Evolutionary conservation across 2,888 invertebrate species (phyloP), one percentile per base, ranked within the genome.

Genomic region (Caenorhabditis sp.): DNA sequence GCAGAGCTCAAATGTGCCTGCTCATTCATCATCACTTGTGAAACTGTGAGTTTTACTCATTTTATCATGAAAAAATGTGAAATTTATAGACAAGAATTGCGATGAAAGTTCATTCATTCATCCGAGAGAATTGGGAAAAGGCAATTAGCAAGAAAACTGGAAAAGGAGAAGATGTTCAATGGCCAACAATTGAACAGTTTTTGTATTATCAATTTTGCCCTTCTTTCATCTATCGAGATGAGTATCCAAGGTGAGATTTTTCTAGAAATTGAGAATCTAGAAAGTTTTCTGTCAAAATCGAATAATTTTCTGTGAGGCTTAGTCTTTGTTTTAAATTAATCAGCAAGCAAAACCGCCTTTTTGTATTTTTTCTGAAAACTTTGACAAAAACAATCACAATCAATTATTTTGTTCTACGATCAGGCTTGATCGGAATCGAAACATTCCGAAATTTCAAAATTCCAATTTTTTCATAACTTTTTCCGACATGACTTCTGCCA

Each of bases 1-100:
- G 69, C 68, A 54, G 64, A 85, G 50, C 77, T 86, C 12, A 82
- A 83, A 61, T 83, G 83, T 62, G 86, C 86, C 6, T 86, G 86
- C 69, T 84, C 84, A 24, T 86, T 86, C 66, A 84, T 86, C 19
- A 86, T 86, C 58, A 86, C 86, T 8, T 86, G 86, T 62, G 86
- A 86, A 73, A 84, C 86, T 59, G 86, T 86, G 49, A 66, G 81
- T 69, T 68, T n/a, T 58, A 3, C n/a, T 21, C n/a, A 36, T 37
- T 2, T 23, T 10, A 37, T 26, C 17, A 57, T 31, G n/a, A 4
- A 6, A n/a, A 8, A n/a, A 19, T n/a, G 14, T 26, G 37, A 23
- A 12, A 27, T 58, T 78, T 85, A 58, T 71, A 86, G 86, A 86
- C 86, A 8, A 76, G 86, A 27, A 68, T 86, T 14, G 83, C 83